Evolutionary conservation across 2,797 vertebrate genomes (phyloP).

Genomic region (Philypnodon macrostomus): DNA sequence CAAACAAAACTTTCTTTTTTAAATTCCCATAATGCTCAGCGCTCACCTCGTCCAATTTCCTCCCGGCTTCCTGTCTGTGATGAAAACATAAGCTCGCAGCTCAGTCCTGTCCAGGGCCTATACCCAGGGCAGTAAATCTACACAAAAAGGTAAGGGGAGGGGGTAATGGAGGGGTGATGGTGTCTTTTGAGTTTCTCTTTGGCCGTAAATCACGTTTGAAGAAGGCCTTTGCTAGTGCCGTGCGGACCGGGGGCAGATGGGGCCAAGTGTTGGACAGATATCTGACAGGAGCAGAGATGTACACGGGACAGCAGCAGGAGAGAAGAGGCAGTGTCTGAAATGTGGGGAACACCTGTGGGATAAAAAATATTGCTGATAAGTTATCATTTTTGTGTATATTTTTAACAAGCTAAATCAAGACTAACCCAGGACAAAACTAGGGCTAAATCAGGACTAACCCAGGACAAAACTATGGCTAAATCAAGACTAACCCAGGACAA

Average conservation of each 20-base stretch:
- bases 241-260: constrained; percentile 52
- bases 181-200: constrained; percentile 45
- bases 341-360: constrained; percentile 30
- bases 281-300: constrained; percentile 47
- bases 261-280: constrained; percentile 55
- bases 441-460: too few relatives aligned
- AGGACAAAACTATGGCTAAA: too few relatives aligned
- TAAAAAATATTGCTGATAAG: too few relatives aligned
- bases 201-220: constrained; percentile 55
- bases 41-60: constrained; percentile 71
- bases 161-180: constrained; percentile 41
- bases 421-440: background rate
- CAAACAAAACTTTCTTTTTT: constrained; percentile 26
- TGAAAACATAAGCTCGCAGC: constrained; percentile 60
- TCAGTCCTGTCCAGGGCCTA: constrained; percentile 49
- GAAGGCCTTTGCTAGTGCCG: constrained; percentile 27
- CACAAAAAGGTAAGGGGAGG: constrained; percentile 26
- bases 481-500: too few relatives aligned
- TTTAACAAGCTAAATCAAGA: too few relatives aligned
- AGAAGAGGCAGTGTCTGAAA: constrained; percentile 15
- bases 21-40: constrained; percentile 56
- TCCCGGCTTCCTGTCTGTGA: constrained; percentile 66
- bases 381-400: too few relatives aligned
- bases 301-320: constrained; percentile 22
- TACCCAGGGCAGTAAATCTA: constrained; percentile 57